phyloP scores from a whole-genome alignment of 1,140 invertebrate genomes.

The Ceratoteleas bidentatus region DNA sequence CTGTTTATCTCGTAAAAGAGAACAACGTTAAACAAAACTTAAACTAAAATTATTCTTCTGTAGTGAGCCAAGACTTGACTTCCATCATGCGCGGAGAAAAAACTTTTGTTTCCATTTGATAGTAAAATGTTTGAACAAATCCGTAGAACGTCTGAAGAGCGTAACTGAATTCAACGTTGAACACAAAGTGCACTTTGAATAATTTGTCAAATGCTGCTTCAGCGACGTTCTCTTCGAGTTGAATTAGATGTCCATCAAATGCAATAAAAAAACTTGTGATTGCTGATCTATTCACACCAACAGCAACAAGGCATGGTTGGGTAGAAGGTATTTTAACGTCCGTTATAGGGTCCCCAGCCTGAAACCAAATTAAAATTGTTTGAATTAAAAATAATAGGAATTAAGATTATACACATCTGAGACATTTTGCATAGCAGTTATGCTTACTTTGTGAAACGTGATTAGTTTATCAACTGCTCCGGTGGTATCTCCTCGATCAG shows the following conservation, averaged over 20 bases:
- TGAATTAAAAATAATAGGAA: neutral
- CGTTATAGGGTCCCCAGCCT: slow-evolving; percentile 23
- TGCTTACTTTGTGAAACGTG: slow-evolving; percentile 6
- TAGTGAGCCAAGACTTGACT: slow-evolving; percentile 9
- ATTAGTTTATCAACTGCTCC: slow-evolving; percentile 5
- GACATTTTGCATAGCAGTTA: neutral
- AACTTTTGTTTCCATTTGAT: neutral
- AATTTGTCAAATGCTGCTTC: slow-evolving; percentile 25
- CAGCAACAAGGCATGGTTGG: slow-evolving; percentile 23
- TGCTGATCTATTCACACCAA: slow-evolving; percentile 13
- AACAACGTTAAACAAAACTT: neutral
- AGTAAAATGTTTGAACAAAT: slow-evolving; percentile 11
- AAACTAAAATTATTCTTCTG: slow-evolving; percentile 5
- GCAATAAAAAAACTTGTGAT: slow-evolving; percentile 16
- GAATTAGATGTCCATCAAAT: slow-evolving; percentile 29
- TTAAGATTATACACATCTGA: neutral
- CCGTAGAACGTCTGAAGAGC: slow-evolving; percentile 9
- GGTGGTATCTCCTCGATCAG: no score
- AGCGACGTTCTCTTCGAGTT: neutral
- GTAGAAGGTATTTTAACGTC: neutral
- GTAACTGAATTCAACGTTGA: neutral
- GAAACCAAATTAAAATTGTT: slow-evolving; percentile 6
- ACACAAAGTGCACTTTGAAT: slow-evolving; percentile 17
- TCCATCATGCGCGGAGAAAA: slow-evolving; percentile 15
- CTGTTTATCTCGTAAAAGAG: no score